These are phyloP conservation scores for Nyctalus aviator DNA, from an alignment of 2,797 vertebrate species.

Conservation along the genomic window DNA sequence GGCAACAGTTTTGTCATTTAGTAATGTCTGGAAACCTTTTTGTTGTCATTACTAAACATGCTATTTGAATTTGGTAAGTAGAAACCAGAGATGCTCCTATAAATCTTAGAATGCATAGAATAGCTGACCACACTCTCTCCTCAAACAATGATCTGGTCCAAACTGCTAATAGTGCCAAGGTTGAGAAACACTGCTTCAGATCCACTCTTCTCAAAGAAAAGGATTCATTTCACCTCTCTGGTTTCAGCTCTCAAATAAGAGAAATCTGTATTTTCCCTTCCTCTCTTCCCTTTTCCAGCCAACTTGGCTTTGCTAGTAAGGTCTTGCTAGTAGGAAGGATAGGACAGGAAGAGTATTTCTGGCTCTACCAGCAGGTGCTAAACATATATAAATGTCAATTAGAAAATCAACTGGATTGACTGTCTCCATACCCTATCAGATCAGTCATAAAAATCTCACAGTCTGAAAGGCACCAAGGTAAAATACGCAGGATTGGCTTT, in stretches of 20 bases:
- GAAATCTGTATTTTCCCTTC: not conserved
- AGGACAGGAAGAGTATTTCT: not conserved
- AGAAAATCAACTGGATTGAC: not conserved
- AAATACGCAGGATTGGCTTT: not conserved
- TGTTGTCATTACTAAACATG: not conserved
- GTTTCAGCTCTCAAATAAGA: not conserved
- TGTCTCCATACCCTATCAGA: not conserved
- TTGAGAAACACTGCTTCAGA: not conserved
- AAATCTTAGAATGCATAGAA: not conserved
- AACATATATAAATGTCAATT: not conserved
- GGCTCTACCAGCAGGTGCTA: not conserved
- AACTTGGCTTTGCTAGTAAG: not conserved
- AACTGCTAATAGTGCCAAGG: not conserved
- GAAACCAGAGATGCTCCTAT: not conserved
- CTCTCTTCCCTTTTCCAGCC: not conserved
- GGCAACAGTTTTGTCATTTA: not conserved
- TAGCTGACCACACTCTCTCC: fast-evolving
- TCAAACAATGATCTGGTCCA: not conserved
- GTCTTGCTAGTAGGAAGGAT: not conserved
- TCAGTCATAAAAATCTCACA: not conserved
- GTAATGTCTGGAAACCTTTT: not conserved
- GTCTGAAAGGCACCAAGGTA: not conserved
- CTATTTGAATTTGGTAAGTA: not conserved
- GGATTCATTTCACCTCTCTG: not conserved
- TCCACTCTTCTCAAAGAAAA: not conserved